phyloP scores from a whole-genome alignment of 2,888 invertebrate genomes.

The Scaptomyza caliginosa region DNA sequence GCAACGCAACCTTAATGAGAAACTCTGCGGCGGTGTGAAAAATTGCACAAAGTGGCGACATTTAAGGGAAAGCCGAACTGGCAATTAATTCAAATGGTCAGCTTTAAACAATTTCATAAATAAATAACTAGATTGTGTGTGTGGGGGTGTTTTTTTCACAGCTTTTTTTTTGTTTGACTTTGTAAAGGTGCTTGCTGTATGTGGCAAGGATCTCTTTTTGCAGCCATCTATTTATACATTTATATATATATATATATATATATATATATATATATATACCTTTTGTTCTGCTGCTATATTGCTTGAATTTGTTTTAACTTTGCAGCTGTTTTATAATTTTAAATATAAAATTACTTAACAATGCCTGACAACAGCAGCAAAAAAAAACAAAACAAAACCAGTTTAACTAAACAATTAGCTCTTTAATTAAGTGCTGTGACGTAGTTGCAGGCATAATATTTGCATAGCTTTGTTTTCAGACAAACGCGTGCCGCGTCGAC shows the following conservation, averaged over 20 bases:
- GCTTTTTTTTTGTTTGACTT: conserved; percentile 20
- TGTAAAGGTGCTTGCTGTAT: background rate
- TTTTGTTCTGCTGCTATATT: background rate
- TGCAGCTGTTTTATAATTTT: conserved; percentile 33
- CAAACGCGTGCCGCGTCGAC: conserved; percentile 15
- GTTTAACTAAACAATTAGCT: conserved; percentile 10
- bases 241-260: background rate
- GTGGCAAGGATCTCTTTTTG: conserved; percentile 13
- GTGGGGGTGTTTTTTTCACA: background rate
- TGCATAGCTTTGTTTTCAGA: conserved; percentile 17
- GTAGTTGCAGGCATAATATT: conserved; percentile 31
- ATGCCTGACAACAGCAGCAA: conserved; percentile 54
- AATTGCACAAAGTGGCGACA: conserved; percentile 6
- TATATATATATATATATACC: background rate
- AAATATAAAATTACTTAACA: conserved; percentile 57
- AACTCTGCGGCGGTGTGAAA: background rate
- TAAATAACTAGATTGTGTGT: conserved; percentile 13
- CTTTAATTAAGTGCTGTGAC: conserved; percentile 36
- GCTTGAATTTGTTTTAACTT: background rate
- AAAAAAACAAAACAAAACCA: background rate
- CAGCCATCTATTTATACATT: conserved; percentile 35
- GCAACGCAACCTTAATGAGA: conserved; percentile 11
- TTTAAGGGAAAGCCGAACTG: conserved; percentile 9
- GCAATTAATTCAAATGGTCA: conserved; percentile 10
- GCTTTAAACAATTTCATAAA: conserved; percentile 18